phyloP scores from a whole-genome alignment of 2,113 vertebrate genomes.

The Climacteris rufus region DNA sequence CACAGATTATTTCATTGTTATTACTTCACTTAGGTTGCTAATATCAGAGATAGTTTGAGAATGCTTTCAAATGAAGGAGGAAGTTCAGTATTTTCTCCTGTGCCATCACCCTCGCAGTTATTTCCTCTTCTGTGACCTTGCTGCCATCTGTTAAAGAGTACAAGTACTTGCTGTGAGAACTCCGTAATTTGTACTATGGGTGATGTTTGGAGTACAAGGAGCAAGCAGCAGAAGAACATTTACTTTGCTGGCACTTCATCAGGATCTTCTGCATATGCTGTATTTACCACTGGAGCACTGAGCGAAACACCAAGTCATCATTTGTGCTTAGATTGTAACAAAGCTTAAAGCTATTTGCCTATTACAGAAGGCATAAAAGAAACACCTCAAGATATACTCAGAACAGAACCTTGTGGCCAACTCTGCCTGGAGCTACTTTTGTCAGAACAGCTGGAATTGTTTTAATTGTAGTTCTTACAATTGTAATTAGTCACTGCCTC shows the following conservation, averaged over 20 bases:
- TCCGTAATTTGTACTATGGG: slow-evolving; percentile 36
- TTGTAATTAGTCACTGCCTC: slow-evolving; percentile 50
- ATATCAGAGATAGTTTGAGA: slow-evolving; percentile 24
- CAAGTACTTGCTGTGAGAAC: background rate
- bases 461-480: slow-evolving; percentile 38
- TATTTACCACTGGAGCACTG: background rate
- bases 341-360: slow-evolving; percentile 50
- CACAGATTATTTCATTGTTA: slow-evolving; percentile 39
- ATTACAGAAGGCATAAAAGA: background rate
- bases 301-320: background rate
- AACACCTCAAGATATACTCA: background rate
- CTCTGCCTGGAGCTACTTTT: slow-evolving; percentile 11
- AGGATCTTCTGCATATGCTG: slow-evolving; percentile 49
- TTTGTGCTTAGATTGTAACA: slow-evolving; percentile 12
- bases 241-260: slow-evolving; percentile 63
- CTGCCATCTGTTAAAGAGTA: slow-evolving; percentile 23
- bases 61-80: slow-evolving; percentile 21
- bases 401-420: slow-evolving; percentile 7
- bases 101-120: slow-evolving; percentile 60
- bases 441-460: slow-evolving; percentile 25
- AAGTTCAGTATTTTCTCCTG: slow-evolving; percentile 43
- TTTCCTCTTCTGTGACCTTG: slow-evolving; percentile 49
- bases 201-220: slow-evolving; percentile 62
- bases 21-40: slow-evolving; percentile 18
- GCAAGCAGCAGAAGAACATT: slow-evolving; percentile 50